Evolutionary conservation across 1,140 invertebrate species (phyloP).

Genomic region (Drosophila lini): DNA sequence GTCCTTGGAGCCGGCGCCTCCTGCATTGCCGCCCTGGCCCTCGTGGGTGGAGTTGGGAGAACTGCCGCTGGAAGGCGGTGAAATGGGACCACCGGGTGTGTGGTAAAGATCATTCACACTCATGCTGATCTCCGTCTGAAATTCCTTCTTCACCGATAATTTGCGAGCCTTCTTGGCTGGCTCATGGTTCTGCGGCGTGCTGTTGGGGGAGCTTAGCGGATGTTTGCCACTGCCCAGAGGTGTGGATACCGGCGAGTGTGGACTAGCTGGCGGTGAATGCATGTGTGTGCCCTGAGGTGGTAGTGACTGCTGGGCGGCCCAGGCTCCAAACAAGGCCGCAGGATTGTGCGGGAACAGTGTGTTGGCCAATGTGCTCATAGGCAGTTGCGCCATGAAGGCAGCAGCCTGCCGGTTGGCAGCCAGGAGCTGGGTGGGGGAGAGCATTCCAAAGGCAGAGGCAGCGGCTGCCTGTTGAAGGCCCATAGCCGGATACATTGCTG

Average conservation of each 20-base stretch:
- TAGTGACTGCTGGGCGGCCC: constrained; percentile 77
- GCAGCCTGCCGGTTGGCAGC: constrained; percentile 86
- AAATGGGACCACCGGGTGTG: constrained; percentile 84
- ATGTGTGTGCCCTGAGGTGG: constrained; percentile 72
- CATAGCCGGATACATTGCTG: constrained; percentile 82
- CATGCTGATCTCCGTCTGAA: constrained; percentile 72
- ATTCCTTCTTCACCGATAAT: constrained; percentile 83
- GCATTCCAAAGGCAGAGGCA: constrained; percentile 85
- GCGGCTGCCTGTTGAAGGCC: constrained; percentile 84
- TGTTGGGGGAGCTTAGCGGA: constrained; percentile 63
- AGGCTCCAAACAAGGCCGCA: constrained; percentile 85
- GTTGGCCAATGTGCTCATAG: constrained; percentile 76
- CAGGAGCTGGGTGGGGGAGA: constrained; percentile 86
- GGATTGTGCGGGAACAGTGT: constrained; percentile 85
- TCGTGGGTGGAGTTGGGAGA: constrained; percentile 85
- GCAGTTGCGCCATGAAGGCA: constrained; percentile 83
- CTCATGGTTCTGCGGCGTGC: constrained; percentile 76
- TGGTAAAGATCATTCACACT: constrained; percentile 78
- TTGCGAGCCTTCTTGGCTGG: constrained; percentile 79
- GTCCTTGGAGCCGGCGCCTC: constrained; percentile 84
- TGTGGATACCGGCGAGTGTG: constrained; percentile 68
- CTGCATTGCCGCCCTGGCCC: constrained; percentile 23
- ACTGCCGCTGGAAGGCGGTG: constrained; percentile 85
- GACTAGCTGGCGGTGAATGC: constrained; percentile 79
- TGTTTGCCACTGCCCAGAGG: constrained; percentile 62